A percentile compares a stretch with the other conserved stretches of the same genome.
Conservation (phyloP, 2,113 vertebrate genomes). For the Pionites leucogaster region DNA sequence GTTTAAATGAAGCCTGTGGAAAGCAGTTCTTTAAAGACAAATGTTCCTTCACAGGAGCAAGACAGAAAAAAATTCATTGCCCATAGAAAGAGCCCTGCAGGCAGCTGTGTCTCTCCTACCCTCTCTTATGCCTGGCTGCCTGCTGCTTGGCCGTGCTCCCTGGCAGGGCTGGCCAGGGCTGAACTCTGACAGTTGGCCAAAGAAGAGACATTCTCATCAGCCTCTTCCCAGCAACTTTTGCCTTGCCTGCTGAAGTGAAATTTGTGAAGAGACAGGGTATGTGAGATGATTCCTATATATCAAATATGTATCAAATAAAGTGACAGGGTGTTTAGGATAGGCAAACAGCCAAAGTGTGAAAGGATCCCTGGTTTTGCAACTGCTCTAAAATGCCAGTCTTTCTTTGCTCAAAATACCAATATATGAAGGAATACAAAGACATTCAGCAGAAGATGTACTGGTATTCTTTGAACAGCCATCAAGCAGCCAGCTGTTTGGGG, state of each 20-base stretch:
- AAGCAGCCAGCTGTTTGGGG: not conserved
- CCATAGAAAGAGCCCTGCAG: not conserved
- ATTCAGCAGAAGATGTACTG: not conserved
- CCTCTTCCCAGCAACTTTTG: not conserved
- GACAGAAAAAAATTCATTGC: not conserved
- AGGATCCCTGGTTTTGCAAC: not conserved
- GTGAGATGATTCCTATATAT: not conserved
- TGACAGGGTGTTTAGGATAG: not conserved
- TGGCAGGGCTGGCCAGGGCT: not conserved
- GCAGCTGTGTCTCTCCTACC: not conserved
- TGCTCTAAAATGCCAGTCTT: not conserved
- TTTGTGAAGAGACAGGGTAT: not conserved
- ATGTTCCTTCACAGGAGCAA: not conserved
- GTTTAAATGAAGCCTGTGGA: not conserved
- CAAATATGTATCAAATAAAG: not conserved
- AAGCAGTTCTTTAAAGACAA: not conserved
- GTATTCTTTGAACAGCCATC: not conserved
- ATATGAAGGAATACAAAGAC: not conserved
- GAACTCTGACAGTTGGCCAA: fast-evolving
- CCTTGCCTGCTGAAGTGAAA: not conserved
- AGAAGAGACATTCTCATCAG: not conserved
- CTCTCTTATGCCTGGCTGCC: not conserved
- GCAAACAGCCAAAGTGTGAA: not conserved
- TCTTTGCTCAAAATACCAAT: not conserved
- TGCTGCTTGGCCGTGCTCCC: not conserved